Evolutionary conservation across 2,113 vertebrate species (phyloP).

Genomic region (Tachysurus fulvidraco): DNA sequence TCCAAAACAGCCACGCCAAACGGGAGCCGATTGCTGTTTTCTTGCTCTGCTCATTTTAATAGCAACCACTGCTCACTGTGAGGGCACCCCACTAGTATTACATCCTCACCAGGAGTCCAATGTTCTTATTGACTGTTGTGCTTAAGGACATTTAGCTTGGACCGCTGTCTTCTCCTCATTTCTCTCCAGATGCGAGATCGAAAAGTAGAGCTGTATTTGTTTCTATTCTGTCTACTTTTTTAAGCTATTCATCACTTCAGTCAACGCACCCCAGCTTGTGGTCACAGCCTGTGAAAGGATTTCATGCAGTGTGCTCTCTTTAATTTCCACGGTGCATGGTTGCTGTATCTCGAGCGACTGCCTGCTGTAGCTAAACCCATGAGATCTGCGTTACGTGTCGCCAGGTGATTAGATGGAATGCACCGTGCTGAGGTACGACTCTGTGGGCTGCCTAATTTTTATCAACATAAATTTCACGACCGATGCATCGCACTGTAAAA

Average conservation of each 20-base stretch:
- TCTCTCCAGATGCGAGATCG: conserved; percentile 47
- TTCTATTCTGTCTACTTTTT: conserved; percentile 30
- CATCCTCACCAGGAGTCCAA: conserved; percentile 53
- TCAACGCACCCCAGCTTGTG: conserved; percentile 49
- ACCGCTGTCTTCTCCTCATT: conserved; percentile 28
- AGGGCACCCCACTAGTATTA: conserved; percentile 55
- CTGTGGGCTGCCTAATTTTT: conserved; percentile 42
- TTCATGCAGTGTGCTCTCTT: conserved; percentile 55
- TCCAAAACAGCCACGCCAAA: conserved; percentile 21
- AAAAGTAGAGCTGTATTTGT: conserved; percentile 48
- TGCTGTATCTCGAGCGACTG: conserved; percentile 53
- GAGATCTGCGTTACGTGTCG: conserved; percentile 39
- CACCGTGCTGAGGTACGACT: conserved; percentile 29
- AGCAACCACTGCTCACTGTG: conserved; percentile 43
- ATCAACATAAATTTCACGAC: conserved; percentile 53
- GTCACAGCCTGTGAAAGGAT: conserved; percentile 56
- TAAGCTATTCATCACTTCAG: conserved; percentile 51
- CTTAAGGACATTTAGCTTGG: conserved; percentile 54
- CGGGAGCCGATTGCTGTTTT: conserved; percentile 34
- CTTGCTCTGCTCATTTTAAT: conserved; percentile 33
- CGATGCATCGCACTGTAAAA: conserved; percentile 42
- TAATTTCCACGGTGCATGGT: conserved; percentile 57
- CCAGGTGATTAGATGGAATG: conserved; percentile 49
- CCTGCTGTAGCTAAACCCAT: conserved; percentile 48
- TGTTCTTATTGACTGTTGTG: conserved; percentile 53